phyloP scores from a whole-genome alignment of 2,113 vertebrate species.

The Sorex fumeus region DNA sequence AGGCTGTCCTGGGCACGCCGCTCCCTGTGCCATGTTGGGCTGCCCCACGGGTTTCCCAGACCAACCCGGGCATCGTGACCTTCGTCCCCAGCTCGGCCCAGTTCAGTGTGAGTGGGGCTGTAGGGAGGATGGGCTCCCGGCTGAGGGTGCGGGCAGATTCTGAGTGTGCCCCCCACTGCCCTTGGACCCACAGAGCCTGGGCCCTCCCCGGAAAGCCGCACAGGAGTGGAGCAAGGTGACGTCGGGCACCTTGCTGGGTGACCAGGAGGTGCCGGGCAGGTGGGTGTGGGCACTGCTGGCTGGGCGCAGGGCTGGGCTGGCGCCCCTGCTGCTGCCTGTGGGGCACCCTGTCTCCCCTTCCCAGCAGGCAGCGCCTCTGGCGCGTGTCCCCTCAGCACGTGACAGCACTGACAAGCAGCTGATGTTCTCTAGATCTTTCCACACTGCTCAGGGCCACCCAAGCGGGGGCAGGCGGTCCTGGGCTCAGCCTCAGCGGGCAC shows the following conservation, averaged over 20 bases:
- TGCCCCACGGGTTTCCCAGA: conserved; percentile 49
- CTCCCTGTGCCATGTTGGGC: neutral
- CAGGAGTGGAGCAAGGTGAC: conserved; percentile 77
- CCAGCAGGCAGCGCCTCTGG: too few species aligned
- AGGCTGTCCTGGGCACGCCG: conserved; percentile 50
- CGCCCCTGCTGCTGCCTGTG: too few species aligned
- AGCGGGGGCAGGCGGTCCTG: too few species aligned
- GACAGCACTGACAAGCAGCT: too few species aligned
- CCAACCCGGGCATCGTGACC: conserved; percentile 74
- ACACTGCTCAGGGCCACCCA: too few species aligned
- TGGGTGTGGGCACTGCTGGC: conserved; percentile 52
- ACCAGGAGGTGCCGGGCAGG: conserved; percentile 74
- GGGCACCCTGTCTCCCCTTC: too few species aligned
- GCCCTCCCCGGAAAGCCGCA: fast-evolving
- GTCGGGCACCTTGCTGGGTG: conserved; percentile 58
- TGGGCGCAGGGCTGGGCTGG: neutral
- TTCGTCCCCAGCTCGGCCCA: conserved; percentile 47
- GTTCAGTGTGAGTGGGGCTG: neutral
- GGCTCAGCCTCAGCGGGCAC: too few species aligned
- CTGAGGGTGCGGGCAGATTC: fast-evolving
- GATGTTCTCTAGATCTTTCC: too few species aligned
- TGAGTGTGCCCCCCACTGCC: too few species aligned
- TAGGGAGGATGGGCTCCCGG: neutral
- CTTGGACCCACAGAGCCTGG: fast-evolving
- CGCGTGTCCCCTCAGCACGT: too few species aligned